A percentile compares a stretch with the other conserved stretches of the same genome.
Conservation (phyloP, 1,140 invertebrate species). For the Drosophila tropicalis region DNA sequence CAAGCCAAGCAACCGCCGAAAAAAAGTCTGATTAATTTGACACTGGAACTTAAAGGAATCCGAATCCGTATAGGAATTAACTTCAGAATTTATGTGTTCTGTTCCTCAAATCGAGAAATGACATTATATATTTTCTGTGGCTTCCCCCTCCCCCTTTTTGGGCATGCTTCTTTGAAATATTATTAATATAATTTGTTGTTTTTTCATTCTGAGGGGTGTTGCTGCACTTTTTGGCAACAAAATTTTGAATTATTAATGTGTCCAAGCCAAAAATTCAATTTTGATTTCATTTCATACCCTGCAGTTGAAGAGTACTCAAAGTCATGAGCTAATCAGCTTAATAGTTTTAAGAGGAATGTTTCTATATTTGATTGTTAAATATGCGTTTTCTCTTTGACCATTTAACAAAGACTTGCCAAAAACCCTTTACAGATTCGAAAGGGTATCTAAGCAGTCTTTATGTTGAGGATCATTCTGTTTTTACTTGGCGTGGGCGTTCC, state of each 20-base stretch:
- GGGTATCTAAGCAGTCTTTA: not conserved
- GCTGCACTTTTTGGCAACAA: constrained; percentile 57
- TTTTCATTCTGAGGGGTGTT: not conserved
- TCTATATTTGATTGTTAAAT: too few relatives aligned
- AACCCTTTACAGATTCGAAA: not conserved
- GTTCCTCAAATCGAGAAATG: constrained; percentile 30
- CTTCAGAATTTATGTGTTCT: constrained; percentile 58
- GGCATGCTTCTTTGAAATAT: constrained; percentile 4
- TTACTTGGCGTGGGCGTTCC: constrained; percentile 67
- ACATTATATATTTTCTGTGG: constrained; percentile 23
- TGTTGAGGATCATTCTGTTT: not conserved
- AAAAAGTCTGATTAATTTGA: constrained; percentile 80
- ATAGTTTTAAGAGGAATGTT: too few relatives aligned
- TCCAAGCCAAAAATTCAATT: constrained; percentile 35
- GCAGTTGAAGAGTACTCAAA: not conserved
- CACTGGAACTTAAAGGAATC: constrained; percentile 69
- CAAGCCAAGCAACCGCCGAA: constrained; percentile 1
- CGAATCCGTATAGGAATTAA: constrained; percentile 27
- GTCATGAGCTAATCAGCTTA: too few relatives aligned
- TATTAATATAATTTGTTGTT: too few relatives aligned
- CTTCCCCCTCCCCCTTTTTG: constrained; percentile 14
- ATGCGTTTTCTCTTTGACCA: too few relatives aligned
- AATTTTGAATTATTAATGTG: constrained; percentile 66
- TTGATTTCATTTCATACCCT: not conserved
- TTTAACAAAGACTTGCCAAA: too few relatives aligned